A percentile compares a stretch with the other conserved stretches of the same genome.
phyloP scores from a whole-genome alignment of 2,797 vertebrate genomes.

The Acomys russatus region DNA sequence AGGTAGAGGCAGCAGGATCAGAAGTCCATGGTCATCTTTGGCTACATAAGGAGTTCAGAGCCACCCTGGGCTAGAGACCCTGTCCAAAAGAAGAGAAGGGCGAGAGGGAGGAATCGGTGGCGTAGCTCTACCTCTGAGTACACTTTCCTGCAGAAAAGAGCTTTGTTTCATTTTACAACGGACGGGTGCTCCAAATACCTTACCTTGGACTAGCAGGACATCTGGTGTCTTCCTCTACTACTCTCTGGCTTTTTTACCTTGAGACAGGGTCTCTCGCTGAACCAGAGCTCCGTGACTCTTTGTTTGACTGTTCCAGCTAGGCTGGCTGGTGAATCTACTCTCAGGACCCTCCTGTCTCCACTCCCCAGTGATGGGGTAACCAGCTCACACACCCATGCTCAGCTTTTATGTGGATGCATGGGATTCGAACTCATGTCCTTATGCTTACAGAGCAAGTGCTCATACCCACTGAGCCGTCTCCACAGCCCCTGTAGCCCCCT shows the following conservation, averaged over 20 bases:
- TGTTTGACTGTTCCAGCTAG: not conserved
- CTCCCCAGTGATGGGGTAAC: not conserved
- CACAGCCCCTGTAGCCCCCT: not conserved
- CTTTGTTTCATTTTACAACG: slow-evolving; percentile 19
- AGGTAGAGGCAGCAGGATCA: not conserved
- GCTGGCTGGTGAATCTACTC: not conserved
- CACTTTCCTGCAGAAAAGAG: slow-evolving; percentile 26
- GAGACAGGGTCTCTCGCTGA: not conserved
- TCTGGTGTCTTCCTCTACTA: not conserved
- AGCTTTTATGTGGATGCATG: not conserved
- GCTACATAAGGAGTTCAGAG: not conserved
- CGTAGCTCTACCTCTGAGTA: not conserved
- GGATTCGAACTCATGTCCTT: not conserved
- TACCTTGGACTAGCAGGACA: slow-evolving; percentile 20
- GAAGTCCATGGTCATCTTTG: not conserved
- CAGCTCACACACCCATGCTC: not conserved
- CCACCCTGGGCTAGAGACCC: not conserved
- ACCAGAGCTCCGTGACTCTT: not conserved
- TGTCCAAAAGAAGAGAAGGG: not conserved
- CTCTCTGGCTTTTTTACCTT: no score
- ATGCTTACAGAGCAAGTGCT: not conserved
- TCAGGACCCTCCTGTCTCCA: not conserved
- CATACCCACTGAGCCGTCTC: not conserved
- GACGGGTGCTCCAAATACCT: slow-evolving; percentile 15
- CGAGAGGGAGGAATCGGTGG: not conserved